Percentiles rank a stretch among this genome's conserved stretches.
phyloP scores from a whole-genome alignment of 2,113 vertebrate species.

The Dipodomys ordii region DNA sequence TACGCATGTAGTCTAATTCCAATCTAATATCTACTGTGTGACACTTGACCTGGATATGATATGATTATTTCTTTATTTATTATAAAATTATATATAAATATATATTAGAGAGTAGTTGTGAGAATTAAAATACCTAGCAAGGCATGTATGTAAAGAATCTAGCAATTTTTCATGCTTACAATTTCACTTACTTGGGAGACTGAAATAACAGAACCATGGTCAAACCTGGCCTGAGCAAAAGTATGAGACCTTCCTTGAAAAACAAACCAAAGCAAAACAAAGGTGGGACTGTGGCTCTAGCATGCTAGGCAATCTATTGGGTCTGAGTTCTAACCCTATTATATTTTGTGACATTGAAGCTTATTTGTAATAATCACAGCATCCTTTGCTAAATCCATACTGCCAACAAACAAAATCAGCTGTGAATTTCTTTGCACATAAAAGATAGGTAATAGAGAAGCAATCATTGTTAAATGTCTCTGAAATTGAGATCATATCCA shows the following conservation, averaged over 20 bases:
- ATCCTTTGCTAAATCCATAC: background rate
- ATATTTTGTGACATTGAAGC: background rate
- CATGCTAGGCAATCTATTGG: no score
- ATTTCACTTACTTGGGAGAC: no score
- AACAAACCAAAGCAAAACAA: no score
- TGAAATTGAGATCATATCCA: background rate
- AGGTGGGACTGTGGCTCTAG: no score
- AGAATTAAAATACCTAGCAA: conserved; percentile 15
- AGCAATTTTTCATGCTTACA: background rate
- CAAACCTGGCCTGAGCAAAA: no score
- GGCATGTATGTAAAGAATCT: background rate
- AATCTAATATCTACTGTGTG: background rate
- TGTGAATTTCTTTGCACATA: background rate
- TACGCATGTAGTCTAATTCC: background rate
- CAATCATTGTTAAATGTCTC: background rate
- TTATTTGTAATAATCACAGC: background rate
- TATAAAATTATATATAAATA: conserved; percentile 16
- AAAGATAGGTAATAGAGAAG: background rate
- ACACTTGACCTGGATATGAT: background rate
- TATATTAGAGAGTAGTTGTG: background rate
- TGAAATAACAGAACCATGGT: no score
- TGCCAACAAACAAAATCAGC: conserved; percentile 19
- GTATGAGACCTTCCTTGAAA: no score
- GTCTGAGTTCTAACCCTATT: no score
- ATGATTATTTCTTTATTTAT: background rate